These are phyloP conservation scores for Drosophila lutescens DNA, from an alignment of 2,888 invertebrate species.

Conservation along the genomic window DNA sequence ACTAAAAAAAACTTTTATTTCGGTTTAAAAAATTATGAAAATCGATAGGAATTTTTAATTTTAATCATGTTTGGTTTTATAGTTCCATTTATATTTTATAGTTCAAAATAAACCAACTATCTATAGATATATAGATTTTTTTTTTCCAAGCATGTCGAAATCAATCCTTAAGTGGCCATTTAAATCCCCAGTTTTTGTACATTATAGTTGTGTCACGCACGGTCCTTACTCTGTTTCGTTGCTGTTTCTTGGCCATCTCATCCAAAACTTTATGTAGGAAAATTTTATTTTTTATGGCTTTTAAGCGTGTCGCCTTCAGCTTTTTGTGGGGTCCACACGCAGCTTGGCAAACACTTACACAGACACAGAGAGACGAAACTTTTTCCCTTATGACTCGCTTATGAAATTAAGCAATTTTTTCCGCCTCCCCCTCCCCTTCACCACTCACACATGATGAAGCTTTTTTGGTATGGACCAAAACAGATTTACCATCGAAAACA, in stretches of 20 bases:
- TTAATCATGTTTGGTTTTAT: too few species aligned
- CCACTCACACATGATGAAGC: constrained; percentile 57
- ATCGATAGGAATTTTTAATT: too few species aligned
- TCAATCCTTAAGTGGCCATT: not conserved
- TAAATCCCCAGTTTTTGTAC: not conserved
- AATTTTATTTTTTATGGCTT: constrained; percentile 69
- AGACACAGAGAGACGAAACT: constrained; percentile 44
- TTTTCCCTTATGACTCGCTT: constrained; percentile 75
- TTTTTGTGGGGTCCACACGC: constrained; percentile 41
- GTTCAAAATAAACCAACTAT: too few species aligned
- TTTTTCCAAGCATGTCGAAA: too few species aligned
- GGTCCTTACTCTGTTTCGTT: constrained; percentile 3
- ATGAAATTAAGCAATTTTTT: constrained; percentile 74
- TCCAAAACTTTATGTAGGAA: constrained; percentile 57
- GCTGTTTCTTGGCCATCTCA: constrained; percentile 26
- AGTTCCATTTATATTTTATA: too few species aligned
- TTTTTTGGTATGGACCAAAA: constrained; percentile 60
- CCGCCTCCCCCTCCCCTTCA: not conserved
- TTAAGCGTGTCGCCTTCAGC: constrained; percentile 63
- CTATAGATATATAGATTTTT: too few species aligned
- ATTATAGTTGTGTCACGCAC: constrained; percentile 5
- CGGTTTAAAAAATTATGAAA: too few species aligned
- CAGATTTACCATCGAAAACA: constrained; percentile 56
- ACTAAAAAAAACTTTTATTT: too few species aligned
- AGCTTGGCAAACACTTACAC: constrained; percentile 50